phyloP scores from a whole-genome alignment of 2,888 invertebrate species.

The Drosophila gaucha region DNA sequence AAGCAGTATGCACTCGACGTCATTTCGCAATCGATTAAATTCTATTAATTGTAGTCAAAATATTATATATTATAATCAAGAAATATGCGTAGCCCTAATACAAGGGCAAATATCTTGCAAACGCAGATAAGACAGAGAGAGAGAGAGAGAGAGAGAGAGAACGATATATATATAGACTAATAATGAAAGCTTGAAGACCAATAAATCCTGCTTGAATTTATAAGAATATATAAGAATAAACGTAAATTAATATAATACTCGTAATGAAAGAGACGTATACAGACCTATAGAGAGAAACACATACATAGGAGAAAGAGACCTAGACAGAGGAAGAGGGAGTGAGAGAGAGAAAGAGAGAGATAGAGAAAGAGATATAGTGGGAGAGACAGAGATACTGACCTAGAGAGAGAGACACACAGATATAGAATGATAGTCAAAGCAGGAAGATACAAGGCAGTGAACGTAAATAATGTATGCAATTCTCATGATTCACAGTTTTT shows the following conservation, averaged over 20 bases:
- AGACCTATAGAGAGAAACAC: background rate
- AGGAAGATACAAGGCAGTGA: no score
- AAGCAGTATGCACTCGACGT: conserved; percentile 9
- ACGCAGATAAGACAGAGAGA: no score
- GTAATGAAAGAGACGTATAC: no score
- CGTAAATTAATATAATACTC: background rate
- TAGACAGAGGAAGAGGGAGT: background rate
- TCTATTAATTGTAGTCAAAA: no score
- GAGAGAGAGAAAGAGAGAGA: background rate
- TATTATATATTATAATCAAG: no score
- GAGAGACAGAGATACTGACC: no score
- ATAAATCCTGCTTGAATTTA: background rate
- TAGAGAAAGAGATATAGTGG: background rate
- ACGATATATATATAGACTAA: background rate
- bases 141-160: background rate
- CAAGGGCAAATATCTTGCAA: no score
- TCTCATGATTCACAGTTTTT: no score
- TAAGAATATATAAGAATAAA: background rate
- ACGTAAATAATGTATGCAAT: no score
- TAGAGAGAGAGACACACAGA: no score
- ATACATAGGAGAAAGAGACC: background rate
- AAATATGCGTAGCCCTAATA: no score
- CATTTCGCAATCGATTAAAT: background rate
- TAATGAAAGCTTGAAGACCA: no score
- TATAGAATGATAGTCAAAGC: background rate